Conservation (phyloP, 2,888 invertebrate genomes). For the Cosmia trapezina region DNA sequence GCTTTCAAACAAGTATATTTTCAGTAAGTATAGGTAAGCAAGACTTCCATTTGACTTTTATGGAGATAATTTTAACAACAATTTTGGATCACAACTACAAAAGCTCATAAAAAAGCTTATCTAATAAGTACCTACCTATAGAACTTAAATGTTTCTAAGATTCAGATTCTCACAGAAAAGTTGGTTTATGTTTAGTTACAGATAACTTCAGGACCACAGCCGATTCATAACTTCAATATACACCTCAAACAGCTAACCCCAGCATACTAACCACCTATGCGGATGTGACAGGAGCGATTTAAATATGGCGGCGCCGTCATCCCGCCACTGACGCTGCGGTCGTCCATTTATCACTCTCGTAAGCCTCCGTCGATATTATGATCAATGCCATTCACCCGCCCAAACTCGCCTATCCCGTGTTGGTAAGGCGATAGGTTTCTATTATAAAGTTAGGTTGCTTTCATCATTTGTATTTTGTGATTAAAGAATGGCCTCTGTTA, state of each 20-base stretch:
- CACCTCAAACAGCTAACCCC: slow-evolving; percentile 20
- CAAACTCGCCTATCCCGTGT: slow-evolving; percentile 73
- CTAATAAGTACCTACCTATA: too few species aligned
- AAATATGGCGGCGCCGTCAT: slow-evolving; percentile 88
- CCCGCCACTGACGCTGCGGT: slow-evolving; percentile 85
- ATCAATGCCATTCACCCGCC: slow-evolving; percentile 88
- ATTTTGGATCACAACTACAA: not conserved
- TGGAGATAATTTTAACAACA: too few species aligned
- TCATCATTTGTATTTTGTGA: not conserved
- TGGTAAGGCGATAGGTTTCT: slow-evolving; percentile 60
- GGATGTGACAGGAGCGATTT: slow-evolving; percentile 88
- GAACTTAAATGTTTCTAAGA: too few species aligned
- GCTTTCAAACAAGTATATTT: not conserved
- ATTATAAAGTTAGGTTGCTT: slow-evolving; percentile 13
- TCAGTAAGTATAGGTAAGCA: too few species aligned
- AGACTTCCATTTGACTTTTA: too few species aligned
- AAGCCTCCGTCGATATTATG: slow-evolving; percentile 90
- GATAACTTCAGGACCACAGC: not conserved
- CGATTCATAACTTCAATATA: not conserved
- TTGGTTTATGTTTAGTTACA: not conserved
- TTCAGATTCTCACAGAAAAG: too few species aligned
- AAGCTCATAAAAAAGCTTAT: too few species aligned
- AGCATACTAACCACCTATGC: slow-evolving; percentile 64
- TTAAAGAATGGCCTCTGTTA: too few species aligned
- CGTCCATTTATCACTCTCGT: slow-evolving; percentile 89